Conservation (phyloP, 2,113 vertebrate genomes). For the Mastomys coucha region DNA sequence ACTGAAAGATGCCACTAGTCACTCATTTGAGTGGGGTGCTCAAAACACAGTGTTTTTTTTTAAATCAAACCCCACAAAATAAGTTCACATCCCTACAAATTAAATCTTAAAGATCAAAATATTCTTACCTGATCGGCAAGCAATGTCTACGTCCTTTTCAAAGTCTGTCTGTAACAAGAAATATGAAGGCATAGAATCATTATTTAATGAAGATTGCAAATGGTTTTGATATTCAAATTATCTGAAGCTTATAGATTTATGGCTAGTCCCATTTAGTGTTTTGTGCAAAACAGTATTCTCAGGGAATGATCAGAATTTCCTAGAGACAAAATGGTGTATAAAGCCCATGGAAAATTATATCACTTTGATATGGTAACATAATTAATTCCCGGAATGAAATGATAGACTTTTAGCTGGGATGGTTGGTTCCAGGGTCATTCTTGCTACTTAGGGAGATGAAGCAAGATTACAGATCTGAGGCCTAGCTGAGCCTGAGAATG, state of each 20-base stretch:
- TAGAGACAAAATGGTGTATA: constrained; percentile 78
- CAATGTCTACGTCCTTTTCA: constrained; percentile 99
- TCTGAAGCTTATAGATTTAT: constrained; percentile 18
- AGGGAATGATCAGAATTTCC: constrained; percentile 78
- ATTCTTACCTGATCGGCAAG: constrained; percentile 98
- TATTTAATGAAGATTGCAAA: constrained; percentile 75
- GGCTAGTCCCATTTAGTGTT: constrained; percentile 79
- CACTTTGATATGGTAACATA: constrained; percentile 71
- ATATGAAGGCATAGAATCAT: constrained; percentile 73
- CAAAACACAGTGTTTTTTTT: neutral
- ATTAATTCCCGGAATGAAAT: constrained; percentile 17
- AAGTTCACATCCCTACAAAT: neutral
- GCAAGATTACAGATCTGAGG: neutral
- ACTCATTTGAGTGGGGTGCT: neutral
- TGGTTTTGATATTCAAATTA: constrained; percentile 52
- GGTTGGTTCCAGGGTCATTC: neutral
- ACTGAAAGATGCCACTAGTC: neutral
- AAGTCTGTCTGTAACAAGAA: constrained; percentile 96
- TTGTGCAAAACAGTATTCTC: constrained; percentile 80
- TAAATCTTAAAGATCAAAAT: neutral
- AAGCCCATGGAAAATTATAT: constrained; percentile 71
- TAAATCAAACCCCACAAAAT: constrained; percentile 29
- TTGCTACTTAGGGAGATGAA: neutral
- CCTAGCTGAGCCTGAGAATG: neutral
- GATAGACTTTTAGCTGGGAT: neutral